Evolutionary conservation across 2,888 invertebrate species (phyloP).

Genomic region (Rambutsinella grinnellia): DNA sequence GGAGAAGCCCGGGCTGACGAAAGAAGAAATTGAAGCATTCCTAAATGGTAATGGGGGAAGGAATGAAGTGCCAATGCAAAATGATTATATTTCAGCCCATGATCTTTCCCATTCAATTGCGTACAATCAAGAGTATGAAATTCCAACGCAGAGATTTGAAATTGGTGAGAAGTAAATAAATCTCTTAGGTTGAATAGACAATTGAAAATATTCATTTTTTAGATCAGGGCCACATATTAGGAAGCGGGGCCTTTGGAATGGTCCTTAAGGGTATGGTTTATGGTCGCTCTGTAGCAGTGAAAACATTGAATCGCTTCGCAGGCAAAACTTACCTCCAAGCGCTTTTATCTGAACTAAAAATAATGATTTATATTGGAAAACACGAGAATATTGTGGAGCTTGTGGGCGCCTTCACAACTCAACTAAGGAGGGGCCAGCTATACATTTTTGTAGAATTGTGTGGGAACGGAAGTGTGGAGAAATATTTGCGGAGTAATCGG

Average conservation of each 20-base stretch:
- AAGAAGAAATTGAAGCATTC: conserved; percentile 15
- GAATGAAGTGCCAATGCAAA: background rate
- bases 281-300: background rate
- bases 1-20: conserved; percentile 6
- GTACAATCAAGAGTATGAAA: conserved; percentile 45
- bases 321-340: background rate
- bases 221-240: background rate
- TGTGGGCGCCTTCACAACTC: background rate
- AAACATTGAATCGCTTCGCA: background rate
- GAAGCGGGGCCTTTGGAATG: background rate
- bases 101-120: conserved; percentile 34
- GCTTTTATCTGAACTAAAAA: conserved; percentile 15
- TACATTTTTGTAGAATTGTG: background rate
- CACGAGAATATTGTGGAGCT: conserved; percentile 4
- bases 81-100: conserved; percentile 10
- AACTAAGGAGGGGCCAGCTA: conserved; percentile 3
- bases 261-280: background rate
- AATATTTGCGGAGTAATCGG: conserved; percentile 10
- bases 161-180: conserved; percentile 24
- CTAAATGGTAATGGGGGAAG: background rate
- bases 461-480: background rate
- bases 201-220: background rate
- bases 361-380: conserved; percentile 8
- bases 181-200: no score
- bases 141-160: conserved; percentile 32